A percentile compares a stretch with the other conserved stretches of the same genome.
These are phyloP conservation scores for Drosophila melanogaster DNA, from an alignment of 1,140 invertebrate species.

Conservation along the genomic window Release_6_plus_ISO1_MT NC_004354.4:4874501-4875000, in stretches of 20 bases:
- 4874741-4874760: conserved; percentile 76
- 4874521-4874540: not conserved
- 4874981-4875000: conserved; percentile 35
- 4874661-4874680: conserved; percentile 26
- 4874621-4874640: conserved; percentile 77
- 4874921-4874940: not conserved
- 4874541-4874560: conserved; percentile 1
- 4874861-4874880: conserved; percentile 65
- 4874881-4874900: conserved; percentile 71
- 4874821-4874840: not conserved
- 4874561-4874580: not conserved
- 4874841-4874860: conserved; percentile 60
- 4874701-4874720: conserved; percentile 62
- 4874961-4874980: not conserved
- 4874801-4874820: not conserved
- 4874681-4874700: conserved; percentile 41
- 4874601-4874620: conserved; percentile 39
- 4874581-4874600: not conserved
- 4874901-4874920: conserved; percentile 1
- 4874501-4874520: not conserved
- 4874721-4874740: conserved; percentile 80
- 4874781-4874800: conserved; percentile 46
- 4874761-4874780: conserved; percentile 78
- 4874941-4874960: not conserved
- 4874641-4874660: conserved; percentile 67